phyloP scores from a whole-genome alignment of 1,140 invertebrate species.

The Anastatus disparis region DNA sequence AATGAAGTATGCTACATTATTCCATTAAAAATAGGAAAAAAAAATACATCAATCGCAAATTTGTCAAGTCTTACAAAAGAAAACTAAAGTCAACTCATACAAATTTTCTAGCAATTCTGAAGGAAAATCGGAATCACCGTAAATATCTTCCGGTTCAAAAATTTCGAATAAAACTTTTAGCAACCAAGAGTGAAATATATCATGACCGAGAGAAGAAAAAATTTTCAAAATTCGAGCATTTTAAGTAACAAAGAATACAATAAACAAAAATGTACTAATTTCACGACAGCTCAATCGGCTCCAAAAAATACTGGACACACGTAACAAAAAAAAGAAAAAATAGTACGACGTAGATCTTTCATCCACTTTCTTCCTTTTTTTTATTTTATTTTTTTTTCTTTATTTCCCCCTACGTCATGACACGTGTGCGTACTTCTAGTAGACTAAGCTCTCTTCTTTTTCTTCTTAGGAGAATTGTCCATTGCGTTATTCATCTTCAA shows the following conservation, averaged over 20 bases:
- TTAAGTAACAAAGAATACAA: not conserved
- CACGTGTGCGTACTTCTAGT: slow-evolving; percentile 6
- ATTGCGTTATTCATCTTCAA: not conserved
- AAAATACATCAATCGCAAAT: too few relatives aligned
- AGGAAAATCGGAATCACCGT: not conserved
- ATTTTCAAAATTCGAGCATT: too few relatives aligned
- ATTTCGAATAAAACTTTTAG: not conserved
- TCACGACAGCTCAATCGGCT: slow-evolving; percentile 33
- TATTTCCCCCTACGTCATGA: not conserved
- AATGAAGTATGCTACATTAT: too few relatives aligned
- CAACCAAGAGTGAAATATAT: not conserved
- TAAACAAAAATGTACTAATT: slow-evolving; percentile 34
- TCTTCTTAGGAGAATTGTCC: not conserved
- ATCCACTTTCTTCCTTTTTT: not conserved
- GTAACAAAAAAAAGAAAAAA: too few relatives aligned
- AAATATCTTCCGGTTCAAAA: slow-evolving; percentile 19
- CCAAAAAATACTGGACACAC: too few relatives aligned
- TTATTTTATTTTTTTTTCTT: too few relatives aligned
- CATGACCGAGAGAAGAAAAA: not conserved
- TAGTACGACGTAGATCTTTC: too few relatives aligned
- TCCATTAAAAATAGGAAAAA: too few relatives aligned
- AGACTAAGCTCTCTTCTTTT: too few relatives aligned
- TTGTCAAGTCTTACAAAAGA: too few relatives aligned
- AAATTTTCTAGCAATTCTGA: too few relatives aligned
- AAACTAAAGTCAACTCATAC: too few relatives aligned